phyloP scores from a whole-genome alignment of 2,888 invertebrate genomes.

The Cheilosia vernalis region DNA sequence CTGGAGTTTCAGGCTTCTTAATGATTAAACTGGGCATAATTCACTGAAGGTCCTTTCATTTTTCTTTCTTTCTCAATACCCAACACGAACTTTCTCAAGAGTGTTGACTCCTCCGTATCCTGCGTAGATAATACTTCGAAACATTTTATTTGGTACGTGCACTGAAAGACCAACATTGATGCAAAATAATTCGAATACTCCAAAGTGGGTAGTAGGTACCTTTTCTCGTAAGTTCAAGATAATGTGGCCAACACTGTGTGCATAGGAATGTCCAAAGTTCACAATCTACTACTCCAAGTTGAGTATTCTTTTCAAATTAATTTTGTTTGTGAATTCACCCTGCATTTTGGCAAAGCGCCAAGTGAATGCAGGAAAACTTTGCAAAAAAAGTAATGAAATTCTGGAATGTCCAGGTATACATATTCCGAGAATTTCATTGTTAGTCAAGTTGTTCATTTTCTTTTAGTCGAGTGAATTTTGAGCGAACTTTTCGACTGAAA shows the following conservation, averaged over 20 bases:
- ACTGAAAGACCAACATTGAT: neutral
- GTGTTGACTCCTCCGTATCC: neutral
- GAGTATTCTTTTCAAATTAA: neutral
- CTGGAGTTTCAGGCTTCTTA: no score
- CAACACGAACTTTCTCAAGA: no score
- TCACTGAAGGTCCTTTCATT: no score
- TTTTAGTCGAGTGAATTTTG: neutral
- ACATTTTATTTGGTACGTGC: constrained; percentile 1
- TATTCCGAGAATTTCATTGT: no score
- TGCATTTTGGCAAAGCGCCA: neutral
- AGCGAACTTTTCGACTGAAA: neutral
- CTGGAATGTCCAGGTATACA: neutral
- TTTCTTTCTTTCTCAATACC: no score
- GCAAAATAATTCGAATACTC: no score
- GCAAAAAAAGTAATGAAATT: neutral
- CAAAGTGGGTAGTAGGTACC: no score
- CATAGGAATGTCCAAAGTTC: neutral
- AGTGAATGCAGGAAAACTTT: neutral
- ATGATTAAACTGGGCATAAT: no score
- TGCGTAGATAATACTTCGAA: neutral
- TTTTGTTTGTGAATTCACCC: neutral
- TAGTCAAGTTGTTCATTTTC: neutral
- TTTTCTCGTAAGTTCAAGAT: neutral
- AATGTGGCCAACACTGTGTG: neutral
- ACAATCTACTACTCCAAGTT: neutral